A percentile compares a stretch with the other conserved stretches of the same genome.
phyloP scores from a whole-genome alignment of 64 coral and sea anemone species.

The Platygyra sinensis region DNA sequence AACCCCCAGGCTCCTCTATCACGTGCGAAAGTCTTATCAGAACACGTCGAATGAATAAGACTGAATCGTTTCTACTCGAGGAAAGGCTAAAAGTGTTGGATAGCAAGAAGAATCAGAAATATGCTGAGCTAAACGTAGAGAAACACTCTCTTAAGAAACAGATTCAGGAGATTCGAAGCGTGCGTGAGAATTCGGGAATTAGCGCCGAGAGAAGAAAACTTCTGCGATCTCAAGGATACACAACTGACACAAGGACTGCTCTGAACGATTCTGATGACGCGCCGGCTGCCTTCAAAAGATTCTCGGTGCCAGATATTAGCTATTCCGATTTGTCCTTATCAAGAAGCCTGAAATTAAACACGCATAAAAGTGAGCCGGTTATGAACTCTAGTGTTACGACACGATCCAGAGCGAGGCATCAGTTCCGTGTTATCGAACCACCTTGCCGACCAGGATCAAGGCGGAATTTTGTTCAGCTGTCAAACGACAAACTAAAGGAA shows the following conservation, averaged over 20 bases:
- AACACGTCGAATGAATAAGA: constrained; percentile 64
- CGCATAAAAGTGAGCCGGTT: neutral
- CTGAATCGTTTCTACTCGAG: constrained; percentile 58
- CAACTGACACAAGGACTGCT: neutral
- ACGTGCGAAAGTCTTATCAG: constrained; percentile 37
- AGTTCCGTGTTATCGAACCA: constrained; percentile 70
- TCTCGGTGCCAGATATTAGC: neutral
- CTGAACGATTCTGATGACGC: neutral
- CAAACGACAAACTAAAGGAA: constrained; percentile 51
- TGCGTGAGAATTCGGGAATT: constrained; percentile 49
- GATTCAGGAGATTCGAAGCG: constrained; percentile 50
- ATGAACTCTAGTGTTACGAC: neutral
- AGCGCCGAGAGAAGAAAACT: constrained; percentile 68
- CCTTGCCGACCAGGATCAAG: constrained; percentile 63
- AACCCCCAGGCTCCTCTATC: neutral
- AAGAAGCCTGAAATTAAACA: neutral
- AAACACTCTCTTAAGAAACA: constrained; percentile 49
- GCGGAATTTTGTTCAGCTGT: constrained; percentile 61
- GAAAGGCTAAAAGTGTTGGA: constrained; percentile 68
- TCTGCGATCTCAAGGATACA: constrained; percentile 60
- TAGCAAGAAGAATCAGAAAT: constrained; percentile 44
- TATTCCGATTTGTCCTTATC: neutral
- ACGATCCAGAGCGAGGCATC: constrained; percentile 2
- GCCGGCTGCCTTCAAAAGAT: constrained; percentile 5
- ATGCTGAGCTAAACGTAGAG: constrained; percentile 46